Conservation (phyloP, 2,113 vertebrate genomes). For the Picathartes gymnocephalus region DNA sequence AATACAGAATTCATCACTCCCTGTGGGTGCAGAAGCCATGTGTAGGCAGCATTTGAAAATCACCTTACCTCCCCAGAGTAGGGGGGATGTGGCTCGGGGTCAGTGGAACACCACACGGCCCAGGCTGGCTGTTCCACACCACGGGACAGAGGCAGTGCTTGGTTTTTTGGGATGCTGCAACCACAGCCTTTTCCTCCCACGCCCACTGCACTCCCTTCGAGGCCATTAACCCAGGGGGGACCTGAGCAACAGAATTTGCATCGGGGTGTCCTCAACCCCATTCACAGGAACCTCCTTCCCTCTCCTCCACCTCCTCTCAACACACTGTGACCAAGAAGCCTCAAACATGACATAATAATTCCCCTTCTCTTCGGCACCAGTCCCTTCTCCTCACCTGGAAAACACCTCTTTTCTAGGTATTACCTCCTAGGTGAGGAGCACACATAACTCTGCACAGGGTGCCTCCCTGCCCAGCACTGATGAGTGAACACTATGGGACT, state of each 20-base stretch:
- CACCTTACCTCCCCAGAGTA: background rate
- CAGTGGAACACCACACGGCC: rapidly evolving
- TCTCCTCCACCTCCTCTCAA: background rate
- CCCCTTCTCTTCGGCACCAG: background rate
- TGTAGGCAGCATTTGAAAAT: background rate
- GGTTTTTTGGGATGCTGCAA: background rate
- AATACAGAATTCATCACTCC: background rate
- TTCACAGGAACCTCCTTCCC: background rate
- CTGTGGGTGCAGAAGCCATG: background rate
- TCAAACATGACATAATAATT: background rate
- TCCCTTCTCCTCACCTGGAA: background rate
- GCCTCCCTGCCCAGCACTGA: background rate
- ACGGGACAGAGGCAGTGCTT: rapidly evolving
- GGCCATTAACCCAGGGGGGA: background rate
- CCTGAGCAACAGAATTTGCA: background rate
- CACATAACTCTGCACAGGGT: rapidly evolving
- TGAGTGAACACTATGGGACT: background rate
- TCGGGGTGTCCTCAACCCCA: background rate
- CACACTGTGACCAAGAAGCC: background rate
- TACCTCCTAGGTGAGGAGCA: background rate
- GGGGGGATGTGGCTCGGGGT: background rate
- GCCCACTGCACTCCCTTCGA: rapidly evolving
- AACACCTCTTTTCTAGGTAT: background rate
- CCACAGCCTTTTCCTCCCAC: background rate
- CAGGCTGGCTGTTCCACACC: background rate